Base-by-base conservation (phyloP, 2,113 vertebrate genomes). In the Eidolon helvum region DNA sequence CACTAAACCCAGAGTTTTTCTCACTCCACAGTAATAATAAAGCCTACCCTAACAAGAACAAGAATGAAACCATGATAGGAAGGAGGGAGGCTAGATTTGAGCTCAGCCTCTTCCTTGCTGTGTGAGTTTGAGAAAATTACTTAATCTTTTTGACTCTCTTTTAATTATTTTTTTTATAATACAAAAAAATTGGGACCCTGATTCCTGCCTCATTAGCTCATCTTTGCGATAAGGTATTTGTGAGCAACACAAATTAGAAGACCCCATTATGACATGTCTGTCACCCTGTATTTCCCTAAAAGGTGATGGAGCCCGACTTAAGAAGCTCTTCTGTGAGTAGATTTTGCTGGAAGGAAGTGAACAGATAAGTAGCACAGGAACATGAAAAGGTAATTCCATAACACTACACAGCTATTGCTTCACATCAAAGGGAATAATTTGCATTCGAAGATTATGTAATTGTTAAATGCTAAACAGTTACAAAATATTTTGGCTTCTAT, bases 401-500 rank as follows among this genome's bases (percentile, higher is more conserved):
- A 55, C 48, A 33, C 28, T 2, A 59, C 53, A 55, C 4, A 78
- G 57, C n/a, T 74, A 82, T 82, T 93, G 50, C 72, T 93, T 96
- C 63, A 22, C 45, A 94, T 65, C 50, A 94, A 92, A 93, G 48
- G 9, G 95, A 94, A 80, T 92, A 33, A 68, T 90, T 26, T 33
- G 38, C 68, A 82, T 88, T 92, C 24, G 63, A 69, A 96, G 72
- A 92, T 96, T 78, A 89, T 69, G 5, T 92, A 71, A 97, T 63
- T 50, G 55, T 92, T 40, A 57, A 90, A 48, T n/a, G 30, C 66
- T 35, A 61, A 95, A 98, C 90, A 91, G 75, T 85, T 96, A 90
- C 55, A 96, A 94, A 96, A 96, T 94, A 91, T 96, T 85, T 90
- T 95, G 95, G 85, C 66, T 96, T 28, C 80, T 91, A 11, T 26